Evolutionary conservation across 2,797 vertebrate species (phyloP).

Genomic region (Bovichtus variegatus): DNA sequence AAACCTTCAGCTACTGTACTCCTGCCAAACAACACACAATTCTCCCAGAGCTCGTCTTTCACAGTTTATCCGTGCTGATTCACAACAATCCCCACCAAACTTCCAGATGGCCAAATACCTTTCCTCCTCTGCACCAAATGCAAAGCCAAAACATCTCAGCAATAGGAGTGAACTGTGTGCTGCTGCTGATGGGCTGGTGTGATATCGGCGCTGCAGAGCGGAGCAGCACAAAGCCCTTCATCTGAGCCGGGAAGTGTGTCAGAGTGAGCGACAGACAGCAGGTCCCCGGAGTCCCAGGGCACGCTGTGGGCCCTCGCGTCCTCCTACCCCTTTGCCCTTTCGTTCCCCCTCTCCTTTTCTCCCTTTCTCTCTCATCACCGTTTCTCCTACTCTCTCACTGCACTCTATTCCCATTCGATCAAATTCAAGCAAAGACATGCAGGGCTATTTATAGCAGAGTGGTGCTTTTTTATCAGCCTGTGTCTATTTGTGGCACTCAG

Average conservation of each 20-base stretch:
- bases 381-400: constrained; percentile 31
- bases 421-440: constrained; percentile 80
- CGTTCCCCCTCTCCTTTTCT: background rate
- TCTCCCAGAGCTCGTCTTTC: constrained; percentile 2
- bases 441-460: constrained; percentile 84
- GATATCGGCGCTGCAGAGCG: constrained; percentile 60
- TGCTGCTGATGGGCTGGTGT: constrained; percentile 59
- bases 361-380: constrained; percentile 23
- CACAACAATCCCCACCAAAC: constrained; percentile 32
- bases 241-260: constrained; percentile 76
- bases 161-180: constrained; percentile 51
- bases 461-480: constrained; percentile 85
- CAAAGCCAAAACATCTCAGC: constrained; percentile 41
- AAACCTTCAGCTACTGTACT: constrained; percentile 21
- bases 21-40: background rate
- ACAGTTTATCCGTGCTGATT: constrained; percentile 23
- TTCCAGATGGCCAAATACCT: constrained; percentile 33
- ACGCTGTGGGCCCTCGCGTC: constrained; percentile 41
- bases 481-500: constrained; percentile 87
- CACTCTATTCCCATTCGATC: constrained; percentile 79
- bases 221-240: constrained; percentile 71
- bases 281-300: constrained; percentile 59
- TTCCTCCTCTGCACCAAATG: constrained; percentile 60
- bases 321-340: constrained; percentile 37
- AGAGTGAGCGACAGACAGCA: constrained; percentile 71